Base-by-base conservation (phyloP, 2,113 vertebrate species). In the Rhinoptilus africanus region DNA sequence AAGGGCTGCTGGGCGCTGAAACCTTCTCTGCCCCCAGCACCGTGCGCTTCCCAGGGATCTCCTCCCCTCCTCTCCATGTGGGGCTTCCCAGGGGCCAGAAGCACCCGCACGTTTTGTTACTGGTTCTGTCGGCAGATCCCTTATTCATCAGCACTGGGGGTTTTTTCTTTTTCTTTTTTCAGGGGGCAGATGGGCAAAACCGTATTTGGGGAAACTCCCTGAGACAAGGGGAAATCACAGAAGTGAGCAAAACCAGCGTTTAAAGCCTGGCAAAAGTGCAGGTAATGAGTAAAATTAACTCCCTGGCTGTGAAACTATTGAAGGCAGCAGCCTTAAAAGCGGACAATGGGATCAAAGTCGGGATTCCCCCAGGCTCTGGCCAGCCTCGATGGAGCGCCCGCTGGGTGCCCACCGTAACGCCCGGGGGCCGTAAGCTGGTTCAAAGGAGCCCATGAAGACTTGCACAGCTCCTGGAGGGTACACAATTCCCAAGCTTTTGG, bases 371-470 rank as follows among this genome's bases (percentile, higher is more conserved):
- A 2, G 1, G 6, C 76, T 68, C 16, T 2, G 1, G 28, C 26
- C 62, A 28, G 27, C 3, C 73, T 67, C 60, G 24, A 23, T 18
- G 48, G 30, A 64, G 75, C 3, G 0, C 81, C 75, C 26, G 30
- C 57, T 6, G 51, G 68, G 60, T 60, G 81, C 57, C 91, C 68
- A 8, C 77, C 10, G 2, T 8, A 27, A n/a, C 2, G 45, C 78
- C 79, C 53, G 5, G 27, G 53, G 73, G 71, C 75, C 22, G 3
- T 41, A 7, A 87, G 47, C 89, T 9, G 41, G 77, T 27, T 81
- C 92, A 89, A 78, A 95, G 88, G 66, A 82, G 62, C 91, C 89
- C 92, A 27, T 64, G 10, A 53, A 82, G 84, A 92, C 68, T 10
- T 1, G 54, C 28, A 4, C 10, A 3, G 64, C 62, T 74, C 83